Conservation (phyloP, 2,113 vertebrate genomes). For the Ardeotis arabs region DNA sequence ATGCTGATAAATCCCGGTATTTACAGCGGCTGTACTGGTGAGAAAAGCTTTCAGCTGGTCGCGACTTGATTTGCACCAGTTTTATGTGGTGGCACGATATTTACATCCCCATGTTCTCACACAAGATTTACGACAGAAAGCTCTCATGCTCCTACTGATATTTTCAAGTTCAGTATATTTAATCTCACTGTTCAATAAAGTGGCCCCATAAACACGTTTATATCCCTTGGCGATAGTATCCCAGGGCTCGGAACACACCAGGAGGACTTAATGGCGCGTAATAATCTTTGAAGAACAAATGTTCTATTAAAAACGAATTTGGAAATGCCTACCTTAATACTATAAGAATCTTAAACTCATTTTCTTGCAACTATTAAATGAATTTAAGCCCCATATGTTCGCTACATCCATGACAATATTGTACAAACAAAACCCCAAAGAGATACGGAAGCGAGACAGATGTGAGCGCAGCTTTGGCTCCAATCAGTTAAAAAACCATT, state of each 20-base stretch:
- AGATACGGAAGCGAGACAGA: background rate
- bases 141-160: background rate
- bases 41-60: background rate
- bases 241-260: background rate
- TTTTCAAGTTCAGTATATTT: slow-evolving; percentile 14
- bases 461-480: background rate
- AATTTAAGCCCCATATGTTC: slow-evolving; percentile 37
- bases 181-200: slow-evolving; percentile 9
- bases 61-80: background rate
- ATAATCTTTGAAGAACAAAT: slow-evolving; percentile 61
- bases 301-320: slow-evolving; percentile 60
- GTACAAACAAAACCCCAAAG: slow-evolving; percentile 48
- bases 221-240: slow-evolving; percentile 2
- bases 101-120: background rate
- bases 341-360: slow-evolving; percentile 51
- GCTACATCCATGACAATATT: background rate
- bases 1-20: background rate
- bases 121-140: background rate
- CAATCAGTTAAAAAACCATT: slow-evolving; percentile 8
- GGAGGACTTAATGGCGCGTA: slow-evolving; percentile 4
- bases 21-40: background rate
- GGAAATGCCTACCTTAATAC: slow-evolving; percentile 55
- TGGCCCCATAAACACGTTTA: slow-evolving; percentile 40
- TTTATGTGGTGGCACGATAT: rapidly evolving
- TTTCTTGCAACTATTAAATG: slow-evolving; percentile 46